These are phyloP conservation scores for Crenuchus spilurus DNA, from an alignment of 2,797 vertebrate genomes.

Conservation along the genomic window DNA sequence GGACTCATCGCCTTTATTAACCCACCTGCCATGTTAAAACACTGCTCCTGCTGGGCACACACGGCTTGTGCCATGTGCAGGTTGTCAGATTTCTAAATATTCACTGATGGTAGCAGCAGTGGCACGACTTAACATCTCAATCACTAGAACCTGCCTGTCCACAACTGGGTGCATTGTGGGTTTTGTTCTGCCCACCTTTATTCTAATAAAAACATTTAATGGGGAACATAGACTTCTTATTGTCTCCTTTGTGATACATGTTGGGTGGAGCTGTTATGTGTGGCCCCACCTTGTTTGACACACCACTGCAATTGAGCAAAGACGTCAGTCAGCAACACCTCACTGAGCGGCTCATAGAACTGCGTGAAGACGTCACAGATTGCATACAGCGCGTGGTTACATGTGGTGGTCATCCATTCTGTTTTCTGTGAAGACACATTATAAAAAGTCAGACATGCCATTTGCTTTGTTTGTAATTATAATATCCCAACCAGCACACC, in stretches of 20 bases:
- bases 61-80: background rate
- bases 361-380: slow-evolving; percentile 97
- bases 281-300: slow-evolving; percentile 89
- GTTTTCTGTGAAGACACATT: slow-evolving; percentile 81
- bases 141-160: background rate
- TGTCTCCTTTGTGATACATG: background rate
- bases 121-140: background rate
- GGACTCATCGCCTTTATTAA: background rate
- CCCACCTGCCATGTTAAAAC: background rate
- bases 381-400: slow-evolving; percentile 95
- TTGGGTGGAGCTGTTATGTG: background rate
- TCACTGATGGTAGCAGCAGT: background rate
- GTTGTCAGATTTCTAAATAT: background rate
- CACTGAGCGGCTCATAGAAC: slow-evolving; percentile 93
- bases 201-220: background rate
- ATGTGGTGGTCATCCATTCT: slow-evolving; percentile 98
- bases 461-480: background rate
- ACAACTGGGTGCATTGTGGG: background rate
- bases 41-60: background rate
- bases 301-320: slow-evolving; percentile 97
- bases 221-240: background rate
- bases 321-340: slow-evolving; percentile 90
- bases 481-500: too few species aligned
- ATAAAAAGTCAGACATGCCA: background rate
- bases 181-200: too few species aligned